Percentiles rank a stretch among this genome's conserved stretches.
phyloP scores from a whole-genome alignment of 2,797 vertebrate species.

The Triplophysa bombifrons region DNA sequence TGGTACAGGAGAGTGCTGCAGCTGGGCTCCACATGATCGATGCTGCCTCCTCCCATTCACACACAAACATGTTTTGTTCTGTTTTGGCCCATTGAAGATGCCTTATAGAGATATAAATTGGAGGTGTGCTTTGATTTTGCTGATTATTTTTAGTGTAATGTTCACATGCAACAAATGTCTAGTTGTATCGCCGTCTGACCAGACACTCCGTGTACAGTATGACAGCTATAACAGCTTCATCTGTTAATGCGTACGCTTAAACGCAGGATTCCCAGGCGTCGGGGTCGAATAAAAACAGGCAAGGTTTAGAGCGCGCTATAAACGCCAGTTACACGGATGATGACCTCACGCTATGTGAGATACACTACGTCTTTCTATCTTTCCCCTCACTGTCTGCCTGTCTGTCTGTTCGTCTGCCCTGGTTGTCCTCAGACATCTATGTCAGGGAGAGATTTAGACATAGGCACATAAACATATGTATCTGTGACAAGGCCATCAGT shows the following conservation, averaged over 20 bases:
- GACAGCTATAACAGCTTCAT: slow-evolving; percentile 36
- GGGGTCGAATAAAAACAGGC: slow-evolving; percentile 34
- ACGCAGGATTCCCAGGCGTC: slow-evolving; percentile 28
- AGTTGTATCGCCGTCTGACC: background rate
- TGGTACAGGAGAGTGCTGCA: slow-evolving; percentile 69
- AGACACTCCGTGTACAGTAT: slow-evolving; percentile 1
- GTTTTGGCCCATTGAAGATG: background rate
- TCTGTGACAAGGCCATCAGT: slow-evolving; percentile 65
- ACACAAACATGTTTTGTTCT: slow-evolving; percentile 17
- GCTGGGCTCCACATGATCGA: slow-evolving; percentile 64
- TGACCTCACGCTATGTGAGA: slow-evolving; percentile 70
- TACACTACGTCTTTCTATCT: slow-evolving; percentile 60
- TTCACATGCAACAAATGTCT: background rate
- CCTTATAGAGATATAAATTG: background rate
- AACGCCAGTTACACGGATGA: slow-evolving; percentile 72
- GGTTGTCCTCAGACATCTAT: slow-evolving; percentile 52
- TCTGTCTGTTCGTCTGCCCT: slow-evolving; percentile 52
- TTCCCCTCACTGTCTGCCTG: slow-evolving; percentile 56
- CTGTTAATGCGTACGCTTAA: slow-evolving; percentile 41
- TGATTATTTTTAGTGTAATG: background rate
- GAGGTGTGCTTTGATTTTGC: background rate
- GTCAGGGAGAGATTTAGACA: slow-evolving; percentile 62
- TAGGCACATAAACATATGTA: slow-evolving; percentile 67
- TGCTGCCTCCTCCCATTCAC: slow-evolving; percentile 44
- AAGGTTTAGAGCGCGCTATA: slow-evolving; percentile 66